Conservation (phyloP, 2,113 vertebrate species). For the Psilopogon haemacephalus region DNA sequence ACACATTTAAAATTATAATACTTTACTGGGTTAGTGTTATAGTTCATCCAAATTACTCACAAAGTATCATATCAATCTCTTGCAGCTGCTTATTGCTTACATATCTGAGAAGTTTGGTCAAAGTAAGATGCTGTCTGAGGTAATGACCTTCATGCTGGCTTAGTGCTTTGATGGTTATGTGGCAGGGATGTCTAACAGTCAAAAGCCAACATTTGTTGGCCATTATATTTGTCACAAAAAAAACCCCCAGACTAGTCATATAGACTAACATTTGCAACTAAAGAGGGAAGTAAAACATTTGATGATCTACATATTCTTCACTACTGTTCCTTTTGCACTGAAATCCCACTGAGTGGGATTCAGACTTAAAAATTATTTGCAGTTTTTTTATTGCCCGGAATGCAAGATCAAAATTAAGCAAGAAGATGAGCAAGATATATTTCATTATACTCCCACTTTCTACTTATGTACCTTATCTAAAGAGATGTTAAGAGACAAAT, state of each 20-base stretch:
- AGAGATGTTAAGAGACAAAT: background rate
- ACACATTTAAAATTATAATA: constrained; percentile 88
- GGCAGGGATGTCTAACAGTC: constrained; percentile 11
- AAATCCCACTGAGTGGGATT: background rate
- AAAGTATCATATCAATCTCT: constrained; percentile 81
- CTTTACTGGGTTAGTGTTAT: constrained; percentile 79
- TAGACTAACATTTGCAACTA: background rate
- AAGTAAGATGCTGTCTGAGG: constrained; percentile 62
- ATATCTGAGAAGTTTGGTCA: constrained; percentile 71
- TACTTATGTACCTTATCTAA: background rate
- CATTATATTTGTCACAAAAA: constrained; percentile 34
- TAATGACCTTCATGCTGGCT: constrained; percentile 74
- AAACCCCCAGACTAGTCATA: background rate
- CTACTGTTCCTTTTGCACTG: background rate
- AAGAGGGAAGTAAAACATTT: constrained; percentile 2
- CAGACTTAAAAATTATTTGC: constrained; percentile 5
- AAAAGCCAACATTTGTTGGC: constrained; percentile 24
- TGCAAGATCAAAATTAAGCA: constrained; percentile 22
- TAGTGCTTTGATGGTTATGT: constrained; percentile 37
- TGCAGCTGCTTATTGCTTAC: constrained; percentile 74
- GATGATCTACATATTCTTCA: background rate
- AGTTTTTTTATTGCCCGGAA: constrained; percentile 1
- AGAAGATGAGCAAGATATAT: background rate
- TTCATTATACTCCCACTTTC: background rate
- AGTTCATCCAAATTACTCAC: constrained; percentile 83